Conservation (phyloP, 2,113 vertebrate genomes). For the Bettongia penicillata region DNA sequence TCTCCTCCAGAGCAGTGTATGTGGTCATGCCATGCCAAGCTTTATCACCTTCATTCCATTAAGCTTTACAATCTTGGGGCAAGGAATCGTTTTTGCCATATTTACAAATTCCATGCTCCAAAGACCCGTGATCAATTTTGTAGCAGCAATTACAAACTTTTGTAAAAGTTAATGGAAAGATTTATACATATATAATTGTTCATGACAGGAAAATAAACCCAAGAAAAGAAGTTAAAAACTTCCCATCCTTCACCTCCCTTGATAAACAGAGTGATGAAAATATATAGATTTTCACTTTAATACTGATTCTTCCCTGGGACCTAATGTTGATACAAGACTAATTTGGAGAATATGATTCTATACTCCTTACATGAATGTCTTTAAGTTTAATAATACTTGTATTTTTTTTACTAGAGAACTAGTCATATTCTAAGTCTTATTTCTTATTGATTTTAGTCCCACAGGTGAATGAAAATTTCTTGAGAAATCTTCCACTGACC, state of each 20-base stretch:
- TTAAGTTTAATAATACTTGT: constrained; percentile 26
- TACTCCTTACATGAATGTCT: constrained; percentile 1
- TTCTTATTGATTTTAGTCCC: not conserved
- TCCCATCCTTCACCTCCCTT: not conserved
- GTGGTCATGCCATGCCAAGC: not conserved
- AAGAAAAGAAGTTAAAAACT: not conserved
- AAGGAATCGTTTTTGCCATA: not conserved
- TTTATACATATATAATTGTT: not conserved
- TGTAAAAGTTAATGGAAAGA: not conserved
- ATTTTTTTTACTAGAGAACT: not conserved
- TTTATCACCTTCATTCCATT: constrained; percentile 9
- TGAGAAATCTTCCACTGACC: constrained; percentile 27
- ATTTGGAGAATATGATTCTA: not conserved
- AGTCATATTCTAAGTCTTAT: not conserved
- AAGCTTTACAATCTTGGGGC: not conserved
- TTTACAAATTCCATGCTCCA: constrained; percentile 10
- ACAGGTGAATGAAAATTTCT: not conserved
- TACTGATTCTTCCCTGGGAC: not conserved
- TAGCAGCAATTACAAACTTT: not conserved
- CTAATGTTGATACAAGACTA: constrained; percentile 2
- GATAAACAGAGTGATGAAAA: not conserved
- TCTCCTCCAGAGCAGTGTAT: not conserved
- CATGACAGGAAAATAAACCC: not conserved
- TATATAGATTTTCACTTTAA: not conserved
- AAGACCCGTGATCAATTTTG: not conserved